These are phyloP conservation scores for Agrotis segetum DNA, from an alignment of 2,888 invertebrate species.

Conservation along the genomic window DNA sequence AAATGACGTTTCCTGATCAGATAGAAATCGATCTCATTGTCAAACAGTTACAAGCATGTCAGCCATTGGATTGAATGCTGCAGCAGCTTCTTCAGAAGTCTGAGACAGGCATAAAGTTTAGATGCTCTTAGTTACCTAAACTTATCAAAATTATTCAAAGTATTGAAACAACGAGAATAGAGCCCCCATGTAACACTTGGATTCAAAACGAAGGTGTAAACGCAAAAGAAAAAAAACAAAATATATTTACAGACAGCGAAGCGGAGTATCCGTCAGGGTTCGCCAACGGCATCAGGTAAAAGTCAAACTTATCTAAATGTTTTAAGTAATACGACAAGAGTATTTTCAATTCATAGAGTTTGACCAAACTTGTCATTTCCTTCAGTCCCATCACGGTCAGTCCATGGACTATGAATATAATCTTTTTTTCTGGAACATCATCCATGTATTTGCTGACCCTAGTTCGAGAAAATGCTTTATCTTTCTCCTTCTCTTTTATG, in stretches of 20 bases:
- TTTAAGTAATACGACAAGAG: constrained; percentile 76
- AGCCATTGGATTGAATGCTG: too few relatives aligned
- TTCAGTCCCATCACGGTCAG: constrained; percentile 77
- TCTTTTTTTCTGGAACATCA: constrained; percentile 79
- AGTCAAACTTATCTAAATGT: constrained; percentile 83
- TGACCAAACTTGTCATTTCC: constrained; percentile 62
- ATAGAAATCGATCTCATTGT: too few relatives aligned
- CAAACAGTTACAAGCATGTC: too few relatives aligned
- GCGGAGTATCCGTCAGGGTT: constrained; percentile 82
- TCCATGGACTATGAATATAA: constrained; percentile 84
- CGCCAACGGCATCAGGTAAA: constrained; percentile 83
- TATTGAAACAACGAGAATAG: not conserved
- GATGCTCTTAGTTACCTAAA: too few relatives aligned
- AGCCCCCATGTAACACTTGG: not conserved
- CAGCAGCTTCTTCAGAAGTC: too few relatives aligned
- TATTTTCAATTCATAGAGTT: constrained; percentile 53
- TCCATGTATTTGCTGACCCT: constrained; percentile 76
- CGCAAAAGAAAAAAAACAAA: too few relatives aligned
- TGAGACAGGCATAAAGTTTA: too few relatives aligned
- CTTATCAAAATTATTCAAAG: not conserved
- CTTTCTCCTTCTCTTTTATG: constrained; percentile 62
- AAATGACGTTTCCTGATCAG: too few relatives aligned
- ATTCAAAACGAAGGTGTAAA: too few relatives aligned
- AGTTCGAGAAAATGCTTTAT: constrained; percentile 67
- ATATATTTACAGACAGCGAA: constrained; percentile 31